These are phyloP conservation scores for Aplodontia rufa DNA, from an alignment of 2,113 vertebrate genomes.

Conservation along the genomic window DNA sequence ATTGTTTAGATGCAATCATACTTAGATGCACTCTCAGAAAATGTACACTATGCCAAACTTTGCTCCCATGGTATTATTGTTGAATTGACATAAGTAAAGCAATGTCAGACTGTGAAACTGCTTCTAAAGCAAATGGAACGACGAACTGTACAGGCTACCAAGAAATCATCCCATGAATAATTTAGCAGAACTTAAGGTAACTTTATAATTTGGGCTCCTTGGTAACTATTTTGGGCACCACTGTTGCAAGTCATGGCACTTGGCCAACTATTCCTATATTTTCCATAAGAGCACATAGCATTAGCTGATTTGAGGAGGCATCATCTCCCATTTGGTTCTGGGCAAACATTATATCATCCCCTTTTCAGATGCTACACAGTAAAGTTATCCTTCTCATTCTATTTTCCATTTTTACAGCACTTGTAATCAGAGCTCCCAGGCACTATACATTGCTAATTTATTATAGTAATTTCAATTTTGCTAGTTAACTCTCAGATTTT, in stretches of 20 bases:
- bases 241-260: background rate
- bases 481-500: constrained; percentile 38
- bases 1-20: background rate
- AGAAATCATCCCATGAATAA: background rate
- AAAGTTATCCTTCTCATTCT: constrained; percentile 55
- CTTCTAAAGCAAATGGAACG: constrained; percentile 3
- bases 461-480: constrained; percentile 62
- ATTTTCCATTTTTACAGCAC: constrained; percentile 56
- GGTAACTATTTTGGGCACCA: background rate
- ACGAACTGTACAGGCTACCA: background rate
- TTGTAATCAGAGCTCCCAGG: constrained; percentile 57
- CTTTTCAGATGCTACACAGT: constrained; percentile 44
- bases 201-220: background rate
- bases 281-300: background rate
- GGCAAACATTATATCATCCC: background rate
- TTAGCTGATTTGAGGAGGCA: background rate
- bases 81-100: background rate
- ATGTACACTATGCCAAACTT: background rate
- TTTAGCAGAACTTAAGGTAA: background rate
- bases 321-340: background rate
- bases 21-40: background rate
- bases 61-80: background rate
- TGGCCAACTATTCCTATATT: background rate
- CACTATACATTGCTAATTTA: constrained; percentile 58
- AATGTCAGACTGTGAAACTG: background rate